Evolutionary conservation across 2,113 vertebrate genomes (phyloP).

Genomic region (Bostrychus sinensis): DNA sequence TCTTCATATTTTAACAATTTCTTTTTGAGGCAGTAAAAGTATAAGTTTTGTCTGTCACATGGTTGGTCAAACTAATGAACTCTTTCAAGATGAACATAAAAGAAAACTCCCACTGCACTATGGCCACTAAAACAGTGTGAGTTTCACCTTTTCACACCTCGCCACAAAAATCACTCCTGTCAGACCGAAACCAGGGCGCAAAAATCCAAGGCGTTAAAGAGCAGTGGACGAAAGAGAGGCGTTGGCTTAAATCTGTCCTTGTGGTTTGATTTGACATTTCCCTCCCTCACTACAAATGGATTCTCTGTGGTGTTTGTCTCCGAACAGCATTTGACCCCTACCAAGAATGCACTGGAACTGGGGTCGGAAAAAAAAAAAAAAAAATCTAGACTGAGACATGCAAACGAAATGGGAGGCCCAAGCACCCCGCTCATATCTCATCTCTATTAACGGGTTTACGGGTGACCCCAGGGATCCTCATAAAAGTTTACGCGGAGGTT

Average conservation of each 20-base stretch:
- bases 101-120: constrained; percentile 31
- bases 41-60: constrained; percentile 31
- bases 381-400: constrained; percentile 49
- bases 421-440: constrained; percentile 82
- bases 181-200: background rate
- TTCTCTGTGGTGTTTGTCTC: constrained; percentile 55
- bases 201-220: background rate
- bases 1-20: constrained; percentile 1
- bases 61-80: constrained; percentile 40
- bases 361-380: constrained; percentile 38
- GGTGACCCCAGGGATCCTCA: constrained; percentile 84
- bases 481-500: constrained; percentile 85
- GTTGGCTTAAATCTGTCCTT: constrained; percentile 31
- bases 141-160: constrained; percentile 57
- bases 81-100: constrained; percentile 33
- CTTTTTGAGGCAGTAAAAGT: constrained; percentile 1
- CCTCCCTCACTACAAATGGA: constrained; percentile 42
- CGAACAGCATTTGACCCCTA: constrained; percentile 78
- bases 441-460: constrained; percentile 87
- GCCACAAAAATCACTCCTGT: constrained; percentile 15
- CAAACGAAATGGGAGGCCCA: constrained; percentile 84
- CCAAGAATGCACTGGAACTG: constrained; percentile 74
- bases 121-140: constrained; percentile 67
- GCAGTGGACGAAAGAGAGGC: constrained; percentile 6
- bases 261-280: constrained; percentile 30